phyloP scores from a whole-genome alignment of 1,140 invertebrate genomes.

The Drosophila parabipectinata region DNA sequence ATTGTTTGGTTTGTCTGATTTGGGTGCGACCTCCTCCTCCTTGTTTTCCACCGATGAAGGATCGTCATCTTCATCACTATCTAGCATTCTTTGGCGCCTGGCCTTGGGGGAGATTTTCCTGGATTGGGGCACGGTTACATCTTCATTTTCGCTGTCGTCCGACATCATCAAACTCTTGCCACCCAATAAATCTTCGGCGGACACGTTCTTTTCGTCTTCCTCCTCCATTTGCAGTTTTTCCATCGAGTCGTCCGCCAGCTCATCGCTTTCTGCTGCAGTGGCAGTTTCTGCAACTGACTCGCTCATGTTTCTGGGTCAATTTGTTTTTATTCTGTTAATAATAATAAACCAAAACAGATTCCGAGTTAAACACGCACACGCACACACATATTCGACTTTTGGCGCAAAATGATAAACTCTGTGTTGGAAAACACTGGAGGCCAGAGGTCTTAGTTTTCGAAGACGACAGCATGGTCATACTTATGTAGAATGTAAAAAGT shows the following conservation, averaged over 20 bases:
- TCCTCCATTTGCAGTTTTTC: constrained; percentile 69
- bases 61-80: constrained; percentile 18
- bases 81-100: constrained; percentile 10
- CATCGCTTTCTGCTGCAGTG: constrained; percentile 56
- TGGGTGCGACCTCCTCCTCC: constrained; percentile 10
- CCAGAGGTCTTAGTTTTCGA: background rate
- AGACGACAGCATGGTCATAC: background rate
- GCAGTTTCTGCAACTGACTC: constrained; percentile 60
- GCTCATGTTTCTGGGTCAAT: constrained; percentile 70
- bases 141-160: constrained; percentile 71
- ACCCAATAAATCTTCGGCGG: constrained; percentile 71
- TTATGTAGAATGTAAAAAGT: background rate
- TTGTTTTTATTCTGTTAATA: constrained; percentile 27
- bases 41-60: background rate
- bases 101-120: constrained; percentile 27
- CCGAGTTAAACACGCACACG: constrained; percentile 47
- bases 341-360: constrained; percentile 45
- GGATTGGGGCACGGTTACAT: background rate
- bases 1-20: background rate
- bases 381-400: constrained; percentile 53
- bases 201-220: constrained; percentile 69
- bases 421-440: background rate
- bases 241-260: constrained; percentile 60
- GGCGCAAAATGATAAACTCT: constrained; percentile 48
- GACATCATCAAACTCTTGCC: constrained; percentile 70